Percentiles rank a stretch among this genome's conserved stretches.
Evolutionary conservation across 2,888 invertebrate genomes (phyloP).

Genomic region (Stenchaetothrips biformis): DNA sequence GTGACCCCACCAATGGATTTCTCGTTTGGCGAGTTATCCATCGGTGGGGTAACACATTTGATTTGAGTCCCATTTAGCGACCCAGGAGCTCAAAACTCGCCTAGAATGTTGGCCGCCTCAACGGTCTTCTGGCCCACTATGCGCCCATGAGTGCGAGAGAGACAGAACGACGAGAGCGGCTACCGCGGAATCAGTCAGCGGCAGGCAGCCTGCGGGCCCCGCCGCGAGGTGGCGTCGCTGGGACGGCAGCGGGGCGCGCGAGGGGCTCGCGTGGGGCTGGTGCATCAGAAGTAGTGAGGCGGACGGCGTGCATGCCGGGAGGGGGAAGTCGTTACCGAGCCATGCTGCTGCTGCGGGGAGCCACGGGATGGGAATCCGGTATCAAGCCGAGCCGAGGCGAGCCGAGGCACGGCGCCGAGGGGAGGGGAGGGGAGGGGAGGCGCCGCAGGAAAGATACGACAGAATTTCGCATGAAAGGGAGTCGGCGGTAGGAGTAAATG

Average conservation of each 20-base stretch:
- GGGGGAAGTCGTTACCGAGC: constrained; percentile 42
- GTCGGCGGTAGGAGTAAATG: constrained; percentile 20
- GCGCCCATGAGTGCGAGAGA: not conserved
- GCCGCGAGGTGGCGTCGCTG: constrained; percentile 35
- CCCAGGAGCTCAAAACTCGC: too few relatives aligned
- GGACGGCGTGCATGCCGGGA: constrained; percentile 32
- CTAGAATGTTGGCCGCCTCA: too few relatives aligned
- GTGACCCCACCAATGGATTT: too few relatives aligned
- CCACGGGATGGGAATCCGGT: constrained; percentile 29
- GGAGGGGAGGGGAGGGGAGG: constrained; percentile 26
- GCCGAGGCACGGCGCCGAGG: constrained; percentile 39
- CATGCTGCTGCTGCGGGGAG: constrained; percentile 26
- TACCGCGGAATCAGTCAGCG: not conserved
- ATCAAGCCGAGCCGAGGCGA: constrained; percentile 26
- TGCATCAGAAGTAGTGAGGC: too few relatives aligned
- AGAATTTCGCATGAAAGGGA: constrained; percentile 23
- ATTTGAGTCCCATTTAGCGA: too few relatives aligned
- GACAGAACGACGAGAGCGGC: too few relatives aligned
- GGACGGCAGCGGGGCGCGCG: not conserved
- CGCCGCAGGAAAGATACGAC: constrained; percentile 19
- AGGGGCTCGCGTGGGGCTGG: too few relatives aligned
- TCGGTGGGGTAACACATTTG: too few relatives aligned
- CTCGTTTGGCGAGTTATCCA: too few relatives aligned
- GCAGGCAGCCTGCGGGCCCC: constrained; percentile 36
- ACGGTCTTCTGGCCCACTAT: too few relatives aligned